Base-by-base conservation (phyloP, 2,113 vertebrate genomes). In the Bufo gargarizans region DNA sequence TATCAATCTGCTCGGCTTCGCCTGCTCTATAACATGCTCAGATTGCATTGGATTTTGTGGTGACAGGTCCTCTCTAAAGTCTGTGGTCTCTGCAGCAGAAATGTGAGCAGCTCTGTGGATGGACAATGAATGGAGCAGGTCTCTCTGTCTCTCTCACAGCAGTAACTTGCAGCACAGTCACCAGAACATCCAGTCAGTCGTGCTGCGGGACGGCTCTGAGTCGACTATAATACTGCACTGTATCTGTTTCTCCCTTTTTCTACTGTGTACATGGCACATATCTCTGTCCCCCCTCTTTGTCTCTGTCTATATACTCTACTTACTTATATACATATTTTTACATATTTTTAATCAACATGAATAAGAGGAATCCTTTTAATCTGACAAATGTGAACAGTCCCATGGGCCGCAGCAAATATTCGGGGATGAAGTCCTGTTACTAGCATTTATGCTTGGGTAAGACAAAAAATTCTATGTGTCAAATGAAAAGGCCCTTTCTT, bases 401-500 rank as follows among this genome's bases (percentile, higher is more conserved):
- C 49, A 13, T 17, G 50, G 47, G 16, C 82, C 49, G 7, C 49
- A 14, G 19, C 67, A 19, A 20, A 59, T 74, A 74, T 76, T 76
- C 45, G 45, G 12, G 33, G 56, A 43, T 77, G 56, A 50, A 59
- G 17, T 61, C 71, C 84, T 76, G 74, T 43, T 86, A 22, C 65
- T 86, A n/a, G 55, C 72, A 61, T 76, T 59, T 59, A 16, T 16
- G 22, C 16, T 49, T 50, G n/a, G 13, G 77, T 56, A 22, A 79
- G 53, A 33, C 20, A 56, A 79, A 79, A 79, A 77, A 50, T 13
- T n/a, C 74, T 77, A 47, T 63, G 71, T 86, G 72, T 76, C 69
- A 77, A 49, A 86, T 77, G 72, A 86, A 77, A 65, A 78, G 85
- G 71, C 22, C 20, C 59, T 78, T 86, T 86, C 74, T 86, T 86